Base-by-base conservation (phyloP, 2,888 invertebrate species). In the Aleiodes leptofemur region DNA sequence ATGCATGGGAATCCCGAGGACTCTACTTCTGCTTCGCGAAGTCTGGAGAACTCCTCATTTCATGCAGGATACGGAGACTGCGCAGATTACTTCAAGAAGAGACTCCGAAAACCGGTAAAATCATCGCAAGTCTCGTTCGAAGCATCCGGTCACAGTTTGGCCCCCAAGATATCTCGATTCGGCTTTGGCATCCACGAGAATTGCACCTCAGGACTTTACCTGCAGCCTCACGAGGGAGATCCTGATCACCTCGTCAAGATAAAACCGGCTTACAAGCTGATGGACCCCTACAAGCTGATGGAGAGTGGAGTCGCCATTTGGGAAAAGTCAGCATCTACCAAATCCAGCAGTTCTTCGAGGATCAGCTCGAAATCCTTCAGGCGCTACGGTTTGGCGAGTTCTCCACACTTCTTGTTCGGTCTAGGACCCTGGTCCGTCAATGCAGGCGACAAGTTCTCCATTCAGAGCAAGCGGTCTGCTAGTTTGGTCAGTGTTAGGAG, bases 351-450 rank as follows among this genome's bases (percentile, higher is more conserved):
- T 53, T 34, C 29, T 13, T 73, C 75, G 7, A 55, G 55, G 51
- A 71, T 69, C 16, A 73, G 48, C 50, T 70, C 57, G n/a, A 81
- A 74, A 68, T 90, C 91, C 78, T 87, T 87, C 13, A 85, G 92
- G 76, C 83, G 90, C 64, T 91, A 91, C 79, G 91, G 90, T 0
- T 83, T 92, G 7, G 82, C 87, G 0, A 88, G 91, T 0, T 89
- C 90, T 34, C 89, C 91, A 0, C 89, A 91, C 79, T 91, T 92
- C 77, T 80, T 91, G 1, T 86, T 90, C 74, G 91, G 91, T 0
- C 84, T 92, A 31, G 92, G 92, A 0, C 91, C 91, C 0, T 91
- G 91, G 90, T 86, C 88, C 16, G 85, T 91, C 8, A 85, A 90
- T 31, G 85, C 89, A 4, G 91, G 91, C 0, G 90, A 90, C 75